phyloP scores from a whole-genome alignment of 37 sponge, comb jelly and placozoan species.

The Oopsacas minuta region DNA sequence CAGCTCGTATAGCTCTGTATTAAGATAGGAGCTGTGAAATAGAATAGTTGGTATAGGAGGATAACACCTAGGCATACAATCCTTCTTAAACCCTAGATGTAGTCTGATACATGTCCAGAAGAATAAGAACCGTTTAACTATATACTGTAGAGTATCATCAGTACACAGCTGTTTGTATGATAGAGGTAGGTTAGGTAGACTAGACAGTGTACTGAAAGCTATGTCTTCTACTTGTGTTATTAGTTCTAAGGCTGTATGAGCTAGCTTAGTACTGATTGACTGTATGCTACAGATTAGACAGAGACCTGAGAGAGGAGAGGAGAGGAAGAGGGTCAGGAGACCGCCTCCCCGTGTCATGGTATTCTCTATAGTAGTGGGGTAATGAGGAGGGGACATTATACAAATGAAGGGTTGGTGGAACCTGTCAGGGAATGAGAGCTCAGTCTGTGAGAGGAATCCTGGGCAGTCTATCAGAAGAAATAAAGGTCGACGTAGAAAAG shows the following conservation, averaged over 20 bases:
- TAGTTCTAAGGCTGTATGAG: not conserved
- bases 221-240: not conserved
- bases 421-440: not conserved
- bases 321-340: not conserved
- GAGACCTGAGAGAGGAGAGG: not conserved
- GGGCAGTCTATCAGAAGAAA: not conserved
- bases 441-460: not conserved
- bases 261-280: not conserved
- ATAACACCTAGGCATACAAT: not conserved
- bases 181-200: not conserved
- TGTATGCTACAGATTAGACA: not conserved
- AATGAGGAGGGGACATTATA: not conserved
- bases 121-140: not conserved
- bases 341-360: not conserved
- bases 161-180: slow-evolving; percentile 1
- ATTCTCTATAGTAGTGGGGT: slow-evolving; percentile 4
- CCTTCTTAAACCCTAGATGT: slow-evolving; percentile 2
- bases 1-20: not conserved
- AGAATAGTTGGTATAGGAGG: not conserved
- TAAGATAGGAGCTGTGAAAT: not conserved
- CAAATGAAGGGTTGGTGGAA: slow-evolving; percentile 1
- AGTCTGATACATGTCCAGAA: not conserved
- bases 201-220: not conserved
- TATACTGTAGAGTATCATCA: not conserved
- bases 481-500: not conserved